These are phyloP conservation scores for Anticlea derivata DNA, from an alignment of 2,888 invertebrate species.

Conservation along the genomic window DNA sequence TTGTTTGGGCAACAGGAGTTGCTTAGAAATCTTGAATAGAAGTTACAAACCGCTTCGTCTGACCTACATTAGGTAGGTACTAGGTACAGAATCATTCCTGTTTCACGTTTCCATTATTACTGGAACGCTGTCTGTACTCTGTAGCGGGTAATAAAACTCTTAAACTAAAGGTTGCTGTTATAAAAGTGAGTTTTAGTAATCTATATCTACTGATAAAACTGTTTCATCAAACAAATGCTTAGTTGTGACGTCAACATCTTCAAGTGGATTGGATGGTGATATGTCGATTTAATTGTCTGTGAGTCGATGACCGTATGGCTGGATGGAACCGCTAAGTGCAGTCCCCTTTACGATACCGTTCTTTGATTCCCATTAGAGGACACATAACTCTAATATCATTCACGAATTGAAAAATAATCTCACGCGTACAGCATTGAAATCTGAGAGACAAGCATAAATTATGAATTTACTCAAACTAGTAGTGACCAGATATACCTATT, in stretches of 20 bases:
- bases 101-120: slow-evolving; percentile 1
- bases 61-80: slow-evolving; percentile 15
- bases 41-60: neutral
- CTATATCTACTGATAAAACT: neutral
- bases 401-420: slow-evolving; percentile 21
- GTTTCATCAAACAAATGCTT: slow-evolving; percentile 5
- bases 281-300: slow-evolving; percentile 67
- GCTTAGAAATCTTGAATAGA: slow-evolving; percentile 16
- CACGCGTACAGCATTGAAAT: slow-evolving; percentile 29
- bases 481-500: neutral
- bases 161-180: too few species aligned
- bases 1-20: slow-evolving; percentile 4
- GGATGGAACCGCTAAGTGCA: slow-evolving; percentile 51
- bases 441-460: slow-evolving; percentile 8
- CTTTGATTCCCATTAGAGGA: slow-evolving; percentile 35
- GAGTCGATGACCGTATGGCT: slow-evolving; percentile 72
- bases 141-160: too few species aligned
- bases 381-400: slow-evolving; percentile 23
- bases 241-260: slow-evolving; percentile 20
- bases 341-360: slow-evolving; percentile 36
- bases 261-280: slow-evolving; percentile 35
- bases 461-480: slow-evolving; percentile 1
- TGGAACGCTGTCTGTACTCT: too few species aligned
- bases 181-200: neutral
- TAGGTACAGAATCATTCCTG: neutral